Evolutionary conservation across 2,113 vertebrate species (phyloP).

Genomic region (Microcebus ravelobensis): DNA sequence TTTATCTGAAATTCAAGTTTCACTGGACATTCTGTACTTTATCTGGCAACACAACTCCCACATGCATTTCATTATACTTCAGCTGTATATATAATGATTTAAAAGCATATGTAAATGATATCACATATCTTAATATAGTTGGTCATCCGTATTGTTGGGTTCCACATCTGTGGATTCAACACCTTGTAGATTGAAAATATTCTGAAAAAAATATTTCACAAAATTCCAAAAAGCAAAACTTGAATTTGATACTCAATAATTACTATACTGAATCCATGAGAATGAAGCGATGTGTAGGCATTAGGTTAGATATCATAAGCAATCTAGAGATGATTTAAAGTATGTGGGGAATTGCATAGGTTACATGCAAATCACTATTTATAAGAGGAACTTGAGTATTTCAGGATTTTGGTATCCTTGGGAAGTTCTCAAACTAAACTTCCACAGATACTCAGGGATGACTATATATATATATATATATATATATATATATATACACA

Average conservation of each 20-base stretch:
- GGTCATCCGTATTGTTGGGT: not conserved
- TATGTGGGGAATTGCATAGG: not conserved
- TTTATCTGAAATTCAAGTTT: constrained; percentile 29
- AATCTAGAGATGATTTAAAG: not conserved
- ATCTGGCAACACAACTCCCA: not conserved
- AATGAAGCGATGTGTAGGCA: not conserved
- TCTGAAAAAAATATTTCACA: not conserved
- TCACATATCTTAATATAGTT: not conserved
- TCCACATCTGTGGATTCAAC: not conserved
- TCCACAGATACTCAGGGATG: not conserved
- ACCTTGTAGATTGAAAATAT: not conserved
- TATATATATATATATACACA: too few relatives aligned
- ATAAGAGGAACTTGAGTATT: not conserved
- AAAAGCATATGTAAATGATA: not conserved
- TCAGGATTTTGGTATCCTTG: not conserved
- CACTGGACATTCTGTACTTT: not conserved
- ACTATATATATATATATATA: not conserved
- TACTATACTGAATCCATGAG: not conserved
- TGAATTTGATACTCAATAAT: not conserved
- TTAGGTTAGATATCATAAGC: not conserved
- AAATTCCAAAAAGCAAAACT: not conserved
- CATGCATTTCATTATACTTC: not conserved
- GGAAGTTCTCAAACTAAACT: not conserved
- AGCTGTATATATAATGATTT: not conserved
- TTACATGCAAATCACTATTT: not conserved